Base-by-base conservation (phyloP, 2,113 vertebrate genomes). In the Epinephelus fuscoguttatus region DNA sequence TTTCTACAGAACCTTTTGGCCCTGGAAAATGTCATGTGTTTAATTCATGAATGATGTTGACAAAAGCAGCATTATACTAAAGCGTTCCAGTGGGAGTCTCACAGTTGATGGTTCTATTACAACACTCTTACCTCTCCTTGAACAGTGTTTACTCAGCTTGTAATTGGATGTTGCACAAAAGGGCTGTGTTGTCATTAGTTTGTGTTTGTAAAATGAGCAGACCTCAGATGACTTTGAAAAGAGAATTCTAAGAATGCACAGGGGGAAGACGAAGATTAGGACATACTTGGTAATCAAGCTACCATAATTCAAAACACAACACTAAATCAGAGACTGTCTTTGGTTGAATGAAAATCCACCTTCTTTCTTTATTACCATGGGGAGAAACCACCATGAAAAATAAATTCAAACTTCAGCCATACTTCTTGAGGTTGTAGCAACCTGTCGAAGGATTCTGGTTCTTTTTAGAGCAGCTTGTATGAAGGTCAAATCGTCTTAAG, bases 101-200 rank as follows among this genome's bases (percentile, higher is more conserved):
- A 25, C 14, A 47, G 56, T 25, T 75, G 57, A 80, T 71, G 61
- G 25, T 30, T 60, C 68, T 78, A 45, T 80, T 59, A 53, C 78
- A 64, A 71, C 30, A 25, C 57, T 23, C 59, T 53, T 69, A 57
- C 17, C 27, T 70, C 30, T n/a, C 30, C 61, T 67, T 53, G 2
- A 63, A 75, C 1, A 3, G 33, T 17, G 69, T 81, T 75, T 75
- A 80, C 74, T 49, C 25, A 2, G 68, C 40, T 63, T 75, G 75
- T 85, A 70, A 68, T 78, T 71, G 60, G 45, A 49, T 53, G 40
- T 19, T 10, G 45, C 47, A 33, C 62, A 74, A 47, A 69, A 70
- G 27, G 33, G 50, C 25, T 0, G 23, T n/a, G n/a, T 27, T 62
- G 33, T 49, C 67, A 62, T 84, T 71, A 53, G 45, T 57, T 30